Evolutionary conservation across 2,797 vertebrate genomes (phyloP).

Genomic region (Nyctalus aviator): DNA sequence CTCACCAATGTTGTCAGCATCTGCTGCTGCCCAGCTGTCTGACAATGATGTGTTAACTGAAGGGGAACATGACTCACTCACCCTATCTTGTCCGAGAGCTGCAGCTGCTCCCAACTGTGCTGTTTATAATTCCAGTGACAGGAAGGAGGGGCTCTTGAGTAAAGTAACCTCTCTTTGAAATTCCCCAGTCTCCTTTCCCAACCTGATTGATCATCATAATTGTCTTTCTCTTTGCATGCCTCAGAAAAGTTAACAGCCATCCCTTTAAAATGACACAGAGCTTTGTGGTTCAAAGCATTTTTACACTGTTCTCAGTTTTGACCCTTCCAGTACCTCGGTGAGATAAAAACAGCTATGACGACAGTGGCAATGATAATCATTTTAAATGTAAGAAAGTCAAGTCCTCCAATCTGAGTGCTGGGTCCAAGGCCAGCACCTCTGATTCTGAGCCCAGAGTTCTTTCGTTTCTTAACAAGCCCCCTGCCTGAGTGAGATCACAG

Average conservation of each 20-base stretch:
- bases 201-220: not conserved
- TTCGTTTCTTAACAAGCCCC: not conserved
- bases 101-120: not conserved
- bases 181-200: not conserved
- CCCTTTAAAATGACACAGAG: constrained; percentile 9
- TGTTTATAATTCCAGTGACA: not conserved
- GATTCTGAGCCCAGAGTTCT: not conserved
- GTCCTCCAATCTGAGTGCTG: not conserved
- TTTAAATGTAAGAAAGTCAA: constrained; percentile 1
- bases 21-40: not conserved
- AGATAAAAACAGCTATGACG: not conserved
- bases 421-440: not conserved
- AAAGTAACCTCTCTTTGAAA: not conserved
- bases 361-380: not conserved
- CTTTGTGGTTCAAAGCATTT: not conserved
- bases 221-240: not conserved
- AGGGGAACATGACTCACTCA: not conserved
- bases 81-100: not conserved
- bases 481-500: fast-evolving
- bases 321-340: not conserved
- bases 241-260: not conserved
- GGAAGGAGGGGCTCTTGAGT: not conserved
- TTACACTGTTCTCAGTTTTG: not conserved
- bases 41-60: not conserved
- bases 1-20: not conserved